Percentiles rank a stretch among this genome's conserved stretches.
These are phyloP conservation scores for Diploscapter pachys DNA, from an alignment of 1,140 invertebrate species.

Conservation along the genomic window DNA sequence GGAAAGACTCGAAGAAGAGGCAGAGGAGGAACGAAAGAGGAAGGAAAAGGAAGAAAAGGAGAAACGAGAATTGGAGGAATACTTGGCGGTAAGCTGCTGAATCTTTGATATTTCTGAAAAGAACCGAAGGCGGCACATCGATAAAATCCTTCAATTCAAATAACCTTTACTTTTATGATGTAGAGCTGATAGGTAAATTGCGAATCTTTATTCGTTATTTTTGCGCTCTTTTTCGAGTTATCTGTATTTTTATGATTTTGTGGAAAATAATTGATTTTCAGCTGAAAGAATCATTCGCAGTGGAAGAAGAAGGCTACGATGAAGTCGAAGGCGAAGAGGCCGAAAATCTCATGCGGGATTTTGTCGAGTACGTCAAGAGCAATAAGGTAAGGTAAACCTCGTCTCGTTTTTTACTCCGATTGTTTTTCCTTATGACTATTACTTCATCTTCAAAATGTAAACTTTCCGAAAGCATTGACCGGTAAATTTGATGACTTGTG, in stretches of 20 bases:
- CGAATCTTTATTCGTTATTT: too few species aligned
- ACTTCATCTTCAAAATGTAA: too few species aligned
- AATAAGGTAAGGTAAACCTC: conserved; percentile 29
- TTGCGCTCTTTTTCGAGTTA: neutral
- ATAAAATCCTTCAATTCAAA: too few species aligned
- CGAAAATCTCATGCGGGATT: conserved; percentile 72
- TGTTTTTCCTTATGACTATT: neutral
- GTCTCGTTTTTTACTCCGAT: neutral
- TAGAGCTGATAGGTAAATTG: too few species aligned
- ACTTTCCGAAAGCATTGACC: too few species aligned
- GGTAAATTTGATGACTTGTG: too few species aligned
- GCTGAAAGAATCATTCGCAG: conserved; percentile 61
- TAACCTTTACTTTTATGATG: too few species aligned
- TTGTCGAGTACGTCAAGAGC: conserved; percentile 64
- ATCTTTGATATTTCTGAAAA: conserved; percentile 5
- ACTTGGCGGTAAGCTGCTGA: conserved; percentile 43
- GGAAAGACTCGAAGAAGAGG: conserved; percentile 37
- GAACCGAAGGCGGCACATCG: too few species aligned
- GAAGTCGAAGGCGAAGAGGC: conserved; percentile 59
- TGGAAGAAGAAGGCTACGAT: conserved; percentile 63
- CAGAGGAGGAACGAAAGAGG: conserved; percentile 41
- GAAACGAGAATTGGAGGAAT: conserved; percentile 49
- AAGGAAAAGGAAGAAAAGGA: conserved; percentile 51
- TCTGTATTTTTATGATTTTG: neutral
- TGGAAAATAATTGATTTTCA: conserved; percentile 29